phyloP scores from a whole-genome alignment of 2,113 vertebrate species.

The Desmodus rotundus region DNA sequence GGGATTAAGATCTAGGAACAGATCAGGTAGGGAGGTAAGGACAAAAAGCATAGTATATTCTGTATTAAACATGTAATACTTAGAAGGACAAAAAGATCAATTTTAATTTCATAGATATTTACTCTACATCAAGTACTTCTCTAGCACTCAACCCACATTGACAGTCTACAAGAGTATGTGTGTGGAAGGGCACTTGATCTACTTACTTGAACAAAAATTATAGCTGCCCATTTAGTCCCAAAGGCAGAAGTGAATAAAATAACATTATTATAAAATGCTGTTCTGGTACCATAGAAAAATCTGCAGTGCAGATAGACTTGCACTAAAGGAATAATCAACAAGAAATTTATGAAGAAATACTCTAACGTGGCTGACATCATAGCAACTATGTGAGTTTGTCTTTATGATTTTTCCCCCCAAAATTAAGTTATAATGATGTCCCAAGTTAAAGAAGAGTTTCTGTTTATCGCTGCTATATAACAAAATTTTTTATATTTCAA shows the following conservation, averaged over 20 bases:
- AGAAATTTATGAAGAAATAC: conserved; percentile 72
- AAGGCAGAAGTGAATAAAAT: conserved; percentile 38
- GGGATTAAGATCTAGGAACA: neutral
- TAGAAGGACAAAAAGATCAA: conserved; percentile 4
- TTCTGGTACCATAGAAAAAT: conserved; percentile 3
- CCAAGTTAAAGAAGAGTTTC: conserved; percentile 63
- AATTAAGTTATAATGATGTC: conserved; percentile 72
- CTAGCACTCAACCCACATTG: neutral
- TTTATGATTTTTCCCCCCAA: conserved; percentile 58
- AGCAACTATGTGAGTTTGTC: conserved; percentile 63
- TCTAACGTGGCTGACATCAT: conserved; percentile 52
- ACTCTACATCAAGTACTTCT: neutral
- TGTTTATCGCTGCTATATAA: conserved; percentile 38
- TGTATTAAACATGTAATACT: conserved; percentile 5
- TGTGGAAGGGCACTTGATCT: neutral
- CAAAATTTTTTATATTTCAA: conserved; percentile 34
- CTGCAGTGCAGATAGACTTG: neutral
- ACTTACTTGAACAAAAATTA: conserved; percentile 36
- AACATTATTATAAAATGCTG: conserved; percentile 18
- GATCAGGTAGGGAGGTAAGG: neutral
- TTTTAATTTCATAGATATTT: conserved; percentile 37
- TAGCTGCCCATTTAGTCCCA: conserved; percentile 13
- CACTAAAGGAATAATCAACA: conserved; percentile 70
- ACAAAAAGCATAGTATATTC: conserved; percentile 20
- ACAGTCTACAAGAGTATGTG: neutral